Conservation (phyloP, 2,113 vertebrate genomes). For the Hylia prasina region DNA sequence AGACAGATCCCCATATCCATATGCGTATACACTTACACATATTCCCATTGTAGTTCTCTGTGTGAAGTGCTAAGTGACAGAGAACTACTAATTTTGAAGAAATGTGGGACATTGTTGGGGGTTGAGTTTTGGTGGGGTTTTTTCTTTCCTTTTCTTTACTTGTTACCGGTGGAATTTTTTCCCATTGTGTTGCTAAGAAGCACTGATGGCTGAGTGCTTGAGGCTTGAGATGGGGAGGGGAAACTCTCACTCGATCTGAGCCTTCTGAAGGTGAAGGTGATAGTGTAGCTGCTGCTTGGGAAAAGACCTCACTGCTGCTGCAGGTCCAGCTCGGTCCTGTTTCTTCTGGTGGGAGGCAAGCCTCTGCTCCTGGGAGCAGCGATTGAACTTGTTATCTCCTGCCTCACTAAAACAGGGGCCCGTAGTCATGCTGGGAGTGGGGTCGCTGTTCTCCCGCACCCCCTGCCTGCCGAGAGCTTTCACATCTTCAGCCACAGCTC, state of each 20-base stretch:
- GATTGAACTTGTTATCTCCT: background rate
- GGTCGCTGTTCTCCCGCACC: background rate
- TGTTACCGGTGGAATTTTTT: background rate
- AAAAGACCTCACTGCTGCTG: background rate
- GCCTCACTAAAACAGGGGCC: background rate
- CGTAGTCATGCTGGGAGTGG: background rate
- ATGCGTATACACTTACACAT: background rate
- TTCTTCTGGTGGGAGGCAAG: background rate
- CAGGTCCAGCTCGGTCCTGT: background rate
- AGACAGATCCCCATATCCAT: background rate
- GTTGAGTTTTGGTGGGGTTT: background rate
- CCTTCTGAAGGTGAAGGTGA: background rate
- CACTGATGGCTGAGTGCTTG: background rate
- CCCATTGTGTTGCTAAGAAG: background rate
- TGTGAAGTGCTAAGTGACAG: background rate
- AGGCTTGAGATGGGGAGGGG: no score
- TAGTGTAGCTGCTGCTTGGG: background rate
- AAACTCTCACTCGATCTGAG: background rate
- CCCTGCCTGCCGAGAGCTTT: background rate
- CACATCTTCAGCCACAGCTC: background rate
- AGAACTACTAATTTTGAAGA: background rate
- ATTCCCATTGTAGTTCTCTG: background rate
- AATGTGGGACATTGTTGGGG: background rate
- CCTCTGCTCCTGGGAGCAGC: background rate
- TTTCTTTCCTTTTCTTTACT: background rate